Percentiles rank a stretch among this genome's conserved stretches.
phyloP scores from a whole-genome alignment of 2,888 invertebrate genomes.

The Stenodema calcarata region DNA sequence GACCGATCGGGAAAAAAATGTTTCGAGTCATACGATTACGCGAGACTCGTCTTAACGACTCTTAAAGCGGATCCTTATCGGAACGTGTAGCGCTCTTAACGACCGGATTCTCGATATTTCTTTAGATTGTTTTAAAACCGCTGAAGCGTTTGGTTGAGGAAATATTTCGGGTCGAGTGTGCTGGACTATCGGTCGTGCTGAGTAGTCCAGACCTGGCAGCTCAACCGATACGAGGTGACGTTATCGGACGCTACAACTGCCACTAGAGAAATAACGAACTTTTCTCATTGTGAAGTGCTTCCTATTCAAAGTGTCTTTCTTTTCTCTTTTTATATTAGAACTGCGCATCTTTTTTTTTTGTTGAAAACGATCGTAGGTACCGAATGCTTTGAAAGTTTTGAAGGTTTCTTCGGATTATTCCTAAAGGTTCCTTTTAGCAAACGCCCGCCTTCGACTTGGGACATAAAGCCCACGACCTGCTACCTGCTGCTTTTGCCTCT shows the following conservation, averaged over 20 bases:
- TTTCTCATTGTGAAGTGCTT: neutral
- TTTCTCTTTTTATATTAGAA: neutral
- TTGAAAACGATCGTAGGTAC: neutral
- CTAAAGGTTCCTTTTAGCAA: neutral
- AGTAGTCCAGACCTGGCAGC: neutral
- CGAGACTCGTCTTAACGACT: neutral
- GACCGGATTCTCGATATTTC: neutral
- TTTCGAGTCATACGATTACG: neutral
- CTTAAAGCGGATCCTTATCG: neutral
- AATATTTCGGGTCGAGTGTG: neutral
- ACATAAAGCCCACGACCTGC: neutral
- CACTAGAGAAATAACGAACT: neutral
- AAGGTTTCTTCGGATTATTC: neutral
- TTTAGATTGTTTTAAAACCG: neutral
- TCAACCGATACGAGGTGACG: neutral
- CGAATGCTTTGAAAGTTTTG: neutral
- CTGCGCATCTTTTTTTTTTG: neutral
- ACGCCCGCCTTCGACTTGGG: neutral
- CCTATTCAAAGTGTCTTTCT: neutral
- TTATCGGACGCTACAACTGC: neutral
- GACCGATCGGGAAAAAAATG: neutral
- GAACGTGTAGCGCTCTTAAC: neutral
- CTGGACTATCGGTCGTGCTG: neutral
- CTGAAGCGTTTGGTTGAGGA: neutral
- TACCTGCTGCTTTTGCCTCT: neutral